Conservation (phyloP, 1,140 invertebrate genomes). For the Lucilia sericata region DNA sequence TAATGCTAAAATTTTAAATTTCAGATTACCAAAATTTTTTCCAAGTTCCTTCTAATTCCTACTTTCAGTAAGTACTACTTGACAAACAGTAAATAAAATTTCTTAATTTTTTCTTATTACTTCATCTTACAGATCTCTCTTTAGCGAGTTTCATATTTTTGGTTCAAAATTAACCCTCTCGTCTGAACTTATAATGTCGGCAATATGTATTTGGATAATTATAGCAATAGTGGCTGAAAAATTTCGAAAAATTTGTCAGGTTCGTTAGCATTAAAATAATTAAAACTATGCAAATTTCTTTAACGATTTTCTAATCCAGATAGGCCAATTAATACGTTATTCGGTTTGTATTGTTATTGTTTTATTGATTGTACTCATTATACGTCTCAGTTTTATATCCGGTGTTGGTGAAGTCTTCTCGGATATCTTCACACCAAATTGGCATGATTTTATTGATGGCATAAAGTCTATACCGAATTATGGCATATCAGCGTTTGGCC, state of each 20-base stretch:
- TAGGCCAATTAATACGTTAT: constrained; percentile 55
- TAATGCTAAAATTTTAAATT: no score
- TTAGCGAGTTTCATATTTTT: neutral
- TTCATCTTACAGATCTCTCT: neutral
- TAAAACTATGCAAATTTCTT: neutral
- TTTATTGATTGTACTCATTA: constrained; percentile 51
- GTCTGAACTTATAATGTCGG: constrained; percentile 38
- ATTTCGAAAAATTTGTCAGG: constrained; percentile 33
- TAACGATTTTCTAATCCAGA: constrained; percentile 46
- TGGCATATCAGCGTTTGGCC: constrained; percentile 75
- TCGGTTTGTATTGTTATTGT: constrained; percentile 48
- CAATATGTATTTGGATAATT: constrained; percentile 20
- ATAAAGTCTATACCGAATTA: constrained; percentile 44
- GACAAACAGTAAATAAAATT: no score
- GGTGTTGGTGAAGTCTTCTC: constrained; percentile 78
- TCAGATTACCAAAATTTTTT: neutral
- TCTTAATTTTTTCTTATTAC: neutral
- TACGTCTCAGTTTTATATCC: constrained; percentile 70
- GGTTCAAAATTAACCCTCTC: neutral
- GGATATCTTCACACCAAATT: constrained; percentile 80
- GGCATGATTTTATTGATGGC: constrained; percentile 41
- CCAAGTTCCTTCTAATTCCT: neutral
- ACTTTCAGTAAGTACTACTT: neutral
- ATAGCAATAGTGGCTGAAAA: constrained; percentile 37
- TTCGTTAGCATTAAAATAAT: neutral